Base-by-base conservation (phyloP, 2,888 invertebrate genomes). In the Calliscelio sp. region DNA sequence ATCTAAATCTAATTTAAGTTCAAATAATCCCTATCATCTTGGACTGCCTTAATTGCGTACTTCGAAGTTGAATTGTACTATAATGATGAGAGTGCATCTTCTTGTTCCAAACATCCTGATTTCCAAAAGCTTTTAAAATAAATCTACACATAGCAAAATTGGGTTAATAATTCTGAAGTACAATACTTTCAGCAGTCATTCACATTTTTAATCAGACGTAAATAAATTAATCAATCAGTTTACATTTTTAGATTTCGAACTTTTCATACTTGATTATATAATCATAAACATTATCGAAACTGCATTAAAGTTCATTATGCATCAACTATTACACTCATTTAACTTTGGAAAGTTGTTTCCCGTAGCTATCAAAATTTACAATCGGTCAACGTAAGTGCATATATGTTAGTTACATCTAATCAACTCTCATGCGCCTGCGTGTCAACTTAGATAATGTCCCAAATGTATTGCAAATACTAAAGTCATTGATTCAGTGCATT, bases 1-100 rank as follows among this genome's bases (percentile, higher is more conserved):
- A 74, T 74, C 63, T 74, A 63, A 63, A 74, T 63, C 28, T 38
- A 63, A 74, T 74, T 74, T 55, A 49, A 63, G 74, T 63, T 53
- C 61, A 74, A 74, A 53, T 63, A 74, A 74, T 74, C 63, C 53
- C 41, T 63, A 74, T 63, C 38, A 63, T 63, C 41, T 74, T 41
- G 63, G 63, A 51, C 51, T 24, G 49, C 16, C 61, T 63, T 74
- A 63, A 74, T 74, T 74, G 74, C 28, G 24, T 63, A 51, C 51
- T 46, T 22, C 44, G 44, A 6, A 59, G 24, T 6, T 46, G 70
- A 73, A 49, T 35, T 38, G 25, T 70, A 38, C 68, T 25, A 18
- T 70, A 70, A 70, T 35, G 66, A 53, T 24, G 25, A 55, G 35
- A 70, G 55, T 55, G 68, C 53, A 55, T 38, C 20, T 28, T 14